phyloP scores from a whole-genome alignment of 1,140 invertebrate genomes.

The Ooceraea biroi region DNA sequence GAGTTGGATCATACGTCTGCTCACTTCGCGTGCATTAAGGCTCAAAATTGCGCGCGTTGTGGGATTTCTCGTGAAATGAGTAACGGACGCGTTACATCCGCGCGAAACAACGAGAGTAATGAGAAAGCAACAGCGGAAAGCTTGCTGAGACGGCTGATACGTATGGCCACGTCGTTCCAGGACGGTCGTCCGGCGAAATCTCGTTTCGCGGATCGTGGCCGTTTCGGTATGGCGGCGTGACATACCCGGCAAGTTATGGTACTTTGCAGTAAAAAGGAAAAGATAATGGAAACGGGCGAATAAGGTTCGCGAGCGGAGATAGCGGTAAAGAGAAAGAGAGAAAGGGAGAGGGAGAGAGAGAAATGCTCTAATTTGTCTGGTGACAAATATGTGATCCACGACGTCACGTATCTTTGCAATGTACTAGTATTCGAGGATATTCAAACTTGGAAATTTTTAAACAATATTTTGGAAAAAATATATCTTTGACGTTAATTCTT shows the following conservation, averaged over 20 bases:
- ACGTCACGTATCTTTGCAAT: background rate
- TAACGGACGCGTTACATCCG: background rate
- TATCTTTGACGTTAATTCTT: too few species aligned
- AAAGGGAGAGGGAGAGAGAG: background rate
- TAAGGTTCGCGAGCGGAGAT: slow-evolving; percentile 21
- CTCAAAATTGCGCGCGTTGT: background rate
- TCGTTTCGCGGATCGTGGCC: slow-evolving; percentile 59
- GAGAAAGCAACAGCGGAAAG: slow-evolving; percentile 33
- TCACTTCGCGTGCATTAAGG: background rate
- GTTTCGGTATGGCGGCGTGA: slow-evolving; percentile 52
- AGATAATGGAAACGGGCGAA: slow-evolving; percentile 56
- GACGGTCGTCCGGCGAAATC: slow-evolving; percentile 54
- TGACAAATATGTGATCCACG: background rate
- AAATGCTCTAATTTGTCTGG: slow-evolving; percentile 1
- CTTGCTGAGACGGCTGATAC: slow-evolving; percentile 51
- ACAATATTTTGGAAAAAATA: too few species aligned
- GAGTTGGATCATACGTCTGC: background rate
- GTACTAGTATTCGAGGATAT: background rate
- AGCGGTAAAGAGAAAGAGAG: background rate
- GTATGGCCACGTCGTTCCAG: slow-evolving; percentile 34
- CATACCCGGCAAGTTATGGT: slow-evolving; percentile 52
- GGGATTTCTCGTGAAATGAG: slow-evolving; percentile 24
- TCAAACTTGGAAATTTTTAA: too few species aligned
- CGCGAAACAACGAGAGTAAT: slow-evolving; percentile 35
- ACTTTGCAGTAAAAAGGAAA: slow-evolving; percentile 56